phyloP scores from a whole-genome alignment of 2,888 invertebrate genomes.

The Norana najaformis region DNA sequence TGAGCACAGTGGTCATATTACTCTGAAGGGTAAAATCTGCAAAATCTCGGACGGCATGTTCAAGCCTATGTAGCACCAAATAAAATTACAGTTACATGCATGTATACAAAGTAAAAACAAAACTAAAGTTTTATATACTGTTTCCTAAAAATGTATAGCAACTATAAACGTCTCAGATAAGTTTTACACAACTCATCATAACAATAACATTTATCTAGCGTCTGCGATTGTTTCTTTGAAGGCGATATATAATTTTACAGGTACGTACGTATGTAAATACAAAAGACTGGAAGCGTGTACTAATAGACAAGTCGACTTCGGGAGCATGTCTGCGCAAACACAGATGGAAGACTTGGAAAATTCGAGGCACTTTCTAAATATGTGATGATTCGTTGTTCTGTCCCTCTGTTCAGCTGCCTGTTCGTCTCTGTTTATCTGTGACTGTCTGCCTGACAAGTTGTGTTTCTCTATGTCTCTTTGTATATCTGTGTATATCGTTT shows the following conservation, averaged over 20 bases:
- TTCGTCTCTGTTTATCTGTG: neutral
- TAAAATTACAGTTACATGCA: neutral
- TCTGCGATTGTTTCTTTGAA: no score
- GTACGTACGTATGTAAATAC: neutral
- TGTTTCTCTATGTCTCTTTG: neutral
- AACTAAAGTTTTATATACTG: constrained; percentile 10
- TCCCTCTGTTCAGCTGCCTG: neutral
- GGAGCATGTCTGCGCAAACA: neutral
- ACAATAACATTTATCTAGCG: neutral
- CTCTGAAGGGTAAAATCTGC: neutral
- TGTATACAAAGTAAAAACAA: neutral
- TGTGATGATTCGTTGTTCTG: neutral
- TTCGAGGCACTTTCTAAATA: neutral
- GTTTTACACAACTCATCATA: neutral
- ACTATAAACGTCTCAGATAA: neutral
- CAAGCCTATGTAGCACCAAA: neutral
- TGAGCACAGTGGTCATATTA: constrained; percentile 5
- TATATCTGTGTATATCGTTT: no score
- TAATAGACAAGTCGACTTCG: neutral
- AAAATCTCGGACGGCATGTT: constrained; percentile 1
- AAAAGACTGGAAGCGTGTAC: neutral
- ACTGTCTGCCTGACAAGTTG: neutral
- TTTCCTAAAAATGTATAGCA: constrained; percentile 6
- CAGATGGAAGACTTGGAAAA: neutral
- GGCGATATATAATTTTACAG: neutral